These are phyloP conservation scores for Squalus acanthias DNA, from an alignment of 2,797 vertebrate genomes.

Conservation along the genomic window DNA sequence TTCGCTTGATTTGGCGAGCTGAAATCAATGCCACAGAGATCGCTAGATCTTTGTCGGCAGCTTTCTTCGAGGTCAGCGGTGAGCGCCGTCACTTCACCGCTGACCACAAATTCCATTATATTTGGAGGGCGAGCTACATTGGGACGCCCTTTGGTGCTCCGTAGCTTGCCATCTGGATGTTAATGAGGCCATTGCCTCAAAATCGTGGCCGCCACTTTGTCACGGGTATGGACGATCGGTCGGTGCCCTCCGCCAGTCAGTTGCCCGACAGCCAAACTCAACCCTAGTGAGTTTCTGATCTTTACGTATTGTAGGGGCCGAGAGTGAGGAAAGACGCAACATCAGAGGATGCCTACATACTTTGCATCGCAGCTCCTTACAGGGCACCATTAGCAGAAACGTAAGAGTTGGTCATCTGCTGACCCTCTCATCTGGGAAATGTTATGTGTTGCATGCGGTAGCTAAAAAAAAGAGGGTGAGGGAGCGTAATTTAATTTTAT, in stretches of 20 bases:
- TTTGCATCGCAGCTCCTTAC: not conserved
- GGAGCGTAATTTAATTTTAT: not conserved
- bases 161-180: not conserved
- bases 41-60: too few relatives aligned
- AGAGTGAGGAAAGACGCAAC: not conserved
- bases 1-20: too few relatives aligned
- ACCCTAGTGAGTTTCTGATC: not conserved
- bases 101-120: not conserved
- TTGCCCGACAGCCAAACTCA: not conserved
- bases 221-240: not conserved
- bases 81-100: too few relatives aligned
- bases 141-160: not conserved
- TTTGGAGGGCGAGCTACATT: not conserved
- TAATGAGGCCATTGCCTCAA: not conserved
- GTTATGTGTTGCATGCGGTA: not conserved
- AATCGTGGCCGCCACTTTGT: not conserved
- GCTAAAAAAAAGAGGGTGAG: not conserved
- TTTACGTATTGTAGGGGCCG: not conserved
- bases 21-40: too few relatives aligned
- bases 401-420: not conserved
- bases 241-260: not conserved
- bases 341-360: not conserved
- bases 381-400: not conserved
- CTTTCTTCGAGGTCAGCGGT: too few relatives aligned
- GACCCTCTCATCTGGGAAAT: not conserved